These are phyloP conservation scores for Oryzias sinensis DNA, from an alignment of 2,797 vertebrate species.

Conservation along the genomic window DNA sequence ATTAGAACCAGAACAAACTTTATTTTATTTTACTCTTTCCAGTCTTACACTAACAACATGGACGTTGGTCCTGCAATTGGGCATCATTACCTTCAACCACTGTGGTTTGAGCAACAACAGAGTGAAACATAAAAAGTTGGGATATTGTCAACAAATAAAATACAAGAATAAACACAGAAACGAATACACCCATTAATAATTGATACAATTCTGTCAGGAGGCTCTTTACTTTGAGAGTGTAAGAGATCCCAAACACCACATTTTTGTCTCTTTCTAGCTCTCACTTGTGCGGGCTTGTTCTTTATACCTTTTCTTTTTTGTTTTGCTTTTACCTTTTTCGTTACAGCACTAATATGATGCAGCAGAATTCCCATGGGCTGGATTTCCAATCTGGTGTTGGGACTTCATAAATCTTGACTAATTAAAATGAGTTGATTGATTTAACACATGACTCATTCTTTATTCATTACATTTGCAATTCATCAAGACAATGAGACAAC, in stretches of 20 bases:
- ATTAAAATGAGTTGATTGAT: not conserved
- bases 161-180: slow-evolving; percentile 9
- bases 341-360: not conserved
- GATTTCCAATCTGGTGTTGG: too few relatives aligned
- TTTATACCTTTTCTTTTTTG: not conserved
- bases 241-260: slow-evolving; percentile 44
- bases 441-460: not conserved
- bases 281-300: slow-evolving; percentile 1
- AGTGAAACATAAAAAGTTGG: slow-evolving; percentile 6
- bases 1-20: not conserved
- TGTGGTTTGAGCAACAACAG: slow-evolving; percentile 17
- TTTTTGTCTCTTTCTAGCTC: slow-evolving; percentile 11
- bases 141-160: slow-evolving; percentile 21
- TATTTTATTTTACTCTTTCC: not conserved
- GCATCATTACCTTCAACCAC: slow-evolving; percentile 12
- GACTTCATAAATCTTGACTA: slow-evolving; percentile 2
- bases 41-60: slow-evolving; percentile 4
- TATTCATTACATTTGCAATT: not conserved
- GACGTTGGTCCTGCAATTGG: slow-evolving; percentile 11
- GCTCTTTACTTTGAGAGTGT: slow-evolving; percentile 48
- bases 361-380: too few relatives aligned
- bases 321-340: not conserved
- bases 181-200: slow-evolving; percentile 52
- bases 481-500: not conserved
- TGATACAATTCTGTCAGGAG: slow-evolving; percentile 51